These are phyloP conservation scores for Chloropsis hardwickii DNA, from an alignment of 2,113 vertebrate species.

Conservation along the genomic window DNA sequence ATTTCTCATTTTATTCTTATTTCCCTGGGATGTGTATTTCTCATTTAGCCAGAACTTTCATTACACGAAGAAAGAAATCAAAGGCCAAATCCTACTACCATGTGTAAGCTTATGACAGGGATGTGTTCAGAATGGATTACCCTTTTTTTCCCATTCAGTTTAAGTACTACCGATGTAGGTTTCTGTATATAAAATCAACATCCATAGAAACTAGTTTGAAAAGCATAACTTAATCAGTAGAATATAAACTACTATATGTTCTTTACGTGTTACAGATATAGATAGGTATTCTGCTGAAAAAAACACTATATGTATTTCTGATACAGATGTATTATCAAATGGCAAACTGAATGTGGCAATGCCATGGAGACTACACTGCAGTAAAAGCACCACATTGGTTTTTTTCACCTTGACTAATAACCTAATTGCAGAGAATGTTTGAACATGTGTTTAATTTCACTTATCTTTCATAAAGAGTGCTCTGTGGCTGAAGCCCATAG, in stretches of 20 bases:
- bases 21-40: background rate
- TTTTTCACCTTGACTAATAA: background rate
- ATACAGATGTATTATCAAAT: background rate
- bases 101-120: background rate
- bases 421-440: background rate
- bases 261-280: background rate
- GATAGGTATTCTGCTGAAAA: background rate
- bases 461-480: background rate
- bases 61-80: background rate
- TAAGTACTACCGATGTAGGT: background rate
- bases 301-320: background rate
- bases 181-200: background rate
- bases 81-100: background rate
- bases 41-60: background rate
- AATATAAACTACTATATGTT: background rate
- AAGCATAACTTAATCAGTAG: background rate
- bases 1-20: background rate
- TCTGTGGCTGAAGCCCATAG: background rate
- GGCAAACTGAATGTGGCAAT: background rate
- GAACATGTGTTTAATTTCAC: background rate
- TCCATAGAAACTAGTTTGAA: background rate
- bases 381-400: accelerated
- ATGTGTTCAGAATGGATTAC: background rate
- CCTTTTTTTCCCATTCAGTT: background rate
- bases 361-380: background rate